Evolutionary conservation across 1,140 invertebrate genomes (phyloP).

Genomic region (Aleiodes sp.): DNA sequence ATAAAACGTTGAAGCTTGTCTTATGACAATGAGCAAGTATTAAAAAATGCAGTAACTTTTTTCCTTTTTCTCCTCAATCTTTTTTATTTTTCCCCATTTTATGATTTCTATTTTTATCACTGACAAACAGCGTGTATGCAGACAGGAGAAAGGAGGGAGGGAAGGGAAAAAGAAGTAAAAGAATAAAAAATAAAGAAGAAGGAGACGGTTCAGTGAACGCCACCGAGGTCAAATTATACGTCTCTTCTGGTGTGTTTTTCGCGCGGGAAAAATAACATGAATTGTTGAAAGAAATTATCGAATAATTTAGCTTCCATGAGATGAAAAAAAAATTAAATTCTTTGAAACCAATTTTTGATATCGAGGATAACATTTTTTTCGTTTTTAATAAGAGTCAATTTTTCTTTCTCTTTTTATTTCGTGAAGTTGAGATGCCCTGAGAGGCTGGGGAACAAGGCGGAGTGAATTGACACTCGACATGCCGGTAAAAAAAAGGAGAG

Average conservation of each 20-base stretch:
- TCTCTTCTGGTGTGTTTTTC: slow-evolving; percentile 17
- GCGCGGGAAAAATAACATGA: slow-evolving; percentile 21
- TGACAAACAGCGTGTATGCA: background rate
- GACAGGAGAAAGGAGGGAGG: background rate
- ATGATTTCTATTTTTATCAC: background rate
- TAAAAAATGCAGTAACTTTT: background rate
- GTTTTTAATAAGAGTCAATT: background rate
- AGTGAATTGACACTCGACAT: background rate
- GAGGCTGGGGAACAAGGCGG: background rate
- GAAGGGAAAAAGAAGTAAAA: background rate
- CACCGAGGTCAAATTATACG: slow-evolving; percentile 32
- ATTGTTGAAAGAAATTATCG: background rate
- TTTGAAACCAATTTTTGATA: too few relatives aligned
- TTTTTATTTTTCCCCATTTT: background rate
- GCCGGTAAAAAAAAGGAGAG: background rate
- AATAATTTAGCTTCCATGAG: background rate
- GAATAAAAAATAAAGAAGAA: slow-evolving; percentile 13
- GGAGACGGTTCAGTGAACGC: slow-evolving; percentile 36
- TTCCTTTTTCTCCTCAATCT: background rate
- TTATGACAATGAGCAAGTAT: background rate
- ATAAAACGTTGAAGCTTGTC: background rate
- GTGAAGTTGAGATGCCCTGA: background rate
- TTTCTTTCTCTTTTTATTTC: background rate
- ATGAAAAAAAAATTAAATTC: background rate
- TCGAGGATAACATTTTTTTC: background rate